Conservation (phyloP, 1,140 invertebrate species). For the Neodiprion pinetum region DNA sequence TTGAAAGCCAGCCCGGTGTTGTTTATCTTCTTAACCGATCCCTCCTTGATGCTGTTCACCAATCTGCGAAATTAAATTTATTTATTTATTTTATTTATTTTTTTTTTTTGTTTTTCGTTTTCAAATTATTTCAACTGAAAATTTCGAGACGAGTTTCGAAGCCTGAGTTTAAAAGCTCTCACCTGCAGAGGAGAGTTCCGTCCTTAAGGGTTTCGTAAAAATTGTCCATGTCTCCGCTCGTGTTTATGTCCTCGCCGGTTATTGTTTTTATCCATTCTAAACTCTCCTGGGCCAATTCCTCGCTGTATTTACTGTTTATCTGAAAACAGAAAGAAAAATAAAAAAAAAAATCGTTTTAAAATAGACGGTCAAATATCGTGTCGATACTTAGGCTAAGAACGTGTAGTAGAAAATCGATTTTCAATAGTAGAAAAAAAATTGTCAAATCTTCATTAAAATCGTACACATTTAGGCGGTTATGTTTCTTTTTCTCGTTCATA, state of each 20-base stretch:
- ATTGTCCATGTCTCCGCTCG: slow-evolving; percentile 88
- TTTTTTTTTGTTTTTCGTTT: not conserved
- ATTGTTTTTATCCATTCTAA: slow-evolving; percentile 90
- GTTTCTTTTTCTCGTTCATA: no score
- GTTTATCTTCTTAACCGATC: slow-evolving; percentile 88
- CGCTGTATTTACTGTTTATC: slow-evolving; percentile 96
- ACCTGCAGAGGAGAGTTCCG: slow-evolving; percentile 88
- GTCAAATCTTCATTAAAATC: no score
- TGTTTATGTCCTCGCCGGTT: slow-evolving; percentile 80
- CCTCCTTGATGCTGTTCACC: slow-evolving; percentile 80
- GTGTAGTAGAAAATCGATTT: no score
- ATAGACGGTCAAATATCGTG: no score
- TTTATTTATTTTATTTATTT: not conserved
- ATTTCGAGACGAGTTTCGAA: not conserved
- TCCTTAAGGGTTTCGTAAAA: slow-evolving; percentile 90
- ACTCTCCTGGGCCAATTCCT: slow-evolving; percentile 87
- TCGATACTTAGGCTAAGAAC: no score
- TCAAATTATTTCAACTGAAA: not conserved
- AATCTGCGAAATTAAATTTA: slow-evolving; percentile 65
- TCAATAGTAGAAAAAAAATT: no score
- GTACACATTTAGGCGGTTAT: no score
- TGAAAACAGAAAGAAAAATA: slow-evolving; percentile 61
- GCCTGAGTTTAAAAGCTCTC: slow-evolving; percentile 35
- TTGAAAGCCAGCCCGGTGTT: slow-evolving; percentile 92
- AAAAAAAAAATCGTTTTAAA: not conserved